phyloP scores from a whole-genome alignment of 2,113 vertebrate species.

The Daphoenositta chrysoptera region DNA sequence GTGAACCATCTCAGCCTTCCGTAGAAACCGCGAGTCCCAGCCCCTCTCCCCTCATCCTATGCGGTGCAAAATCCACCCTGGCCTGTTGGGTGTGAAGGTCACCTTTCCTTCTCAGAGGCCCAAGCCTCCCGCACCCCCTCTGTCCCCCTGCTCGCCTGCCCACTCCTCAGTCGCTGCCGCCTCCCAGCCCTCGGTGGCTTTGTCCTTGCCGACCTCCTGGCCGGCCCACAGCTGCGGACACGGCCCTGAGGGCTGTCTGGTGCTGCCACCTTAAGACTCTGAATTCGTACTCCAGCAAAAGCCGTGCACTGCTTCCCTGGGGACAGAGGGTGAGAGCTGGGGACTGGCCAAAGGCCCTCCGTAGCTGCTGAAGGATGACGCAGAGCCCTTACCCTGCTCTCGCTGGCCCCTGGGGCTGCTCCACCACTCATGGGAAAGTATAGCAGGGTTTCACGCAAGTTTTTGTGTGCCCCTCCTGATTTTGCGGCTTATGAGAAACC shows the following conservation, averaged over 20 bases:
- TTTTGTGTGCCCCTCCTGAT: background rate
- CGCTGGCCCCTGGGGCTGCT: background rate
- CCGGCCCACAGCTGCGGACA: background rate
- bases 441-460: rapidly evolving
- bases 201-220: rapidly evolving
- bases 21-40: background rate
- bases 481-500: background rate
- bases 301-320: rapidly evolving
- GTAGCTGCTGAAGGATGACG: background rate
- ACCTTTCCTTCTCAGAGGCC: background rate
- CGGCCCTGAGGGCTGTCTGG: background rate
- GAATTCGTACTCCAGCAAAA: background rate
- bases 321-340: background rate
- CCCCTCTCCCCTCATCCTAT: background rate
- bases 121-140: rapidly evolving
- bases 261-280: conserved; percentile 10
- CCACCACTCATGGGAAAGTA: rapidly evolving
- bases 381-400: background rate
- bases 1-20: background rate
- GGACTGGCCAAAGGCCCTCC: rapidly evolving
- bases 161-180: rapidly evolving
- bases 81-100: background rate
- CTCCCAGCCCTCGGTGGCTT: background rate
- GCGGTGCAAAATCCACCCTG: background rate
- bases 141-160: background rate